These are phyloP conservation scores for Formica selysi DNA, from an alignment of 1,140 invertebrate genomes.

Conservation along the genomic window DNA sequence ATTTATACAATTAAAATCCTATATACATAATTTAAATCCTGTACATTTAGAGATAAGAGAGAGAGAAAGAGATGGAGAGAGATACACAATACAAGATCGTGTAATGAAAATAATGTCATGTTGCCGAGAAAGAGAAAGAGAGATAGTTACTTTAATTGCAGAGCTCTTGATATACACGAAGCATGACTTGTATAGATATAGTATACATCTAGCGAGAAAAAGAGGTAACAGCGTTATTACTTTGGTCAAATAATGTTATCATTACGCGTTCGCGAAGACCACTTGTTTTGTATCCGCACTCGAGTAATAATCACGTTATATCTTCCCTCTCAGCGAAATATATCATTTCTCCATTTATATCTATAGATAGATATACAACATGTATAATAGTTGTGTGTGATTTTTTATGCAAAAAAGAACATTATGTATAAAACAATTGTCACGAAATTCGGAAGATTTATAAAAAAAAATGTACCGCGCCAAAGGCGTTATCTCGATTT, in stretches of 20 bases:
- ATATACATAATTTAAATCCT: slow-evolving; percentile 11
- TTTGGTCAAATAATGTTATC: slow-evolving; percentile 53
- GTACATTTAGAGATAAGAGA: background rate
- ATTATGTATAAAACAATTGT: background rate
- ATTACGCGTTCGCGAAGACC: slow-evolving; percentile 37
- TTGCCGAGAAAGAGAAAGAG: background rate
- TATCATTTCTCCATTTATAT: slow-evolving; percentile 28
- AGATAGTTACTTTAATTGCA: slow-evolving; percentile 35
- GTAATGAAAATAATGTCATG: background rate
- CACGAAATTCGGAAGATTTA: too few relatives aligned
- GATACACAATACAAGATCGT: background rate
- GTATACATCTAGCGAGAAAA: background rate
- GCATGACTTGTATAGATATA: slow-evolving; percentile 8
- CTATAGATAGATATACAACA: slow-evolving; percentile 22
- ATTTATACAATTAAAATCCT: slow-evolving; percentile 58
- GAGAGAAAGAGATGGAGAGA: background rate
- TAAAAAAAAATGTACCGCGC: too few relatives aligned
- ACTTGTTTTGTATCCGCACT: slow-evolving; percentile 27
- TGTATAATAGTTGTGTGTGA: background rate
- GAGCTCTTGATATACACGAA: background rate
- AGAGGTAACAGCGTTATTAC: slow-evolving; percentile 41
- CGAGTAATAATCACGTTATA: slow-evolving; percentile 13
- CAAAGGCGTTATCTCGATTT: too few relatives aligned
- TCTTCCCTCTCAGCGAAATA: background rate
- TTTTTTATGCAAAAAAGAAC: slow-evolving; percentile 59